These are phyloP conservation scores for Actinopyga echinites DNA, from an alignment of 53 echinoderm and acorn worm genomes.

Conservation along the genomic window DNA sequence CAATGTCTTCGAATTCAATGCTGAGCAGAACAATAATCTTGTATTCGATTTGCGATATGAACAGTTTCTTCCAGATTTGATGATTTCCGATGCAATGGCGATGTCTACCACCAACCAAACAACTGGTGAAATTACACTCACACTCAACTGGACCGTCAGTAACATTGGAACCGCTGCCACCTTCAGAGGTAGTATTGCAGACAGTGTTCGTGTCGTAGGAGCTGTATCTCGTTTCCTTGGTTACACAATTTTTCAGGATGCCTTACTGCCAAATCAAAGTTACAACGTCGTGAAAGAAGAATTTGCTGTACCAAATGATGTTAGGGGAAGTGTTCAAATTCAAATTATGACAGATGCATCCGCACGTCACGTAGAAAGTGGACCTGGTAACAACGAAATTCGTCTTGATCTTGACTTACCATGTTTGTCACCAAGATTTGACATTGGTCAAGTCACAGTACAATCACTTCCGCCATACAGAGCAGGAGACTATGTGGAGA, in stretches of 20 bases:
- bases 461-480: neutral
- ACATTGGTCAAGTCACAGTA: neutral
- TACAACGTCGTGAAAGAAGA: conserved; percentile 4
- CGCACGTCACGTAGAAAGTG: neutral
- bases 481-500: neutral
- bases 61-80: conserved; percentile 8
- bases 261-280: neutral
- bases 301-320: neutral
- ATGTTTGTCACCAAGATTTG: neutral
- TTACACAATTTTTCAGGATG: neutral
- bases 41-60: neutral
- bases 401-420: neutral
- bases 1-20: conserved; percentile 1
- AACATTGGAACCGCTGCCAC: neutral
- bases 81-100: neutral
- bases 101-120: no score
- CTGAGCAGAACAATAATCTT: conserved; percentile 11
- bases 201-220: neutral
- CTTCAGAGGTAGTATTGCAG: neutral
- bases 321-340: conserved; percentile 6
- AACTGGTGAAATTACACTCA: neutral
- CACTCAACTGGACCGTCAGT: conserved; percentile 5
- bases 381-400: conserved; percentile 3
- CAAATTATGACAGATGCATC: neutral
- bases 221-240: neutral